Conservation (phyloP, 2,113 vertebrate species). For the Heterotilapia buettikoferi region DNA sequence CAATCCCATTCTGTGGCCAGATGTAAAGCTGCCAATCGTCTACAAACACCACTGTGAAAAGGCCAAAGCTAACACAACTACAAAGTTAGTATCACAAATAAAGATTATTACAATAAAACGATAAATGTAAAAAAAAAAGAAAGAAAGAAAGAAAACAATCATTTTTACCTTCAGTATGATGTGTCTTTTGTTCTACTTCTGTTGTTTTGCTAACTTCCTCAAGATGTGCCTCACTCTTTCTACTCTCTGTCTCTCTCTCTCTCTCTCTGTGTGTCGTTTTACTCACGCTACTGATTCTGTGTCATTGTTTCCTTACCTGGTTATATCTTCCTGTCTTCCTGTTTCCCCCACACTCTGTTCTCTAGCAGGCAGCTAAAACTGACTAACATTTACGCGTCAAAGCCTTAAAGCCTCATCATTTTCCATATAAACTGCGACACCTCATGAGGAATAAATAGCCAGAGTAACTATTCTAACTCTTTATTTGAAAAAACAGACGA, state of each 20-base stretch:
- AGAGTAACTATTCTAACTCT: not conserved
- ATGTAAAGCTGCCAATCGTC: not conserved
- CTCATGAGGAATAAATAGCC: not conserved
- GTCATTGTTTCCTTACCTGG: conserved; percentile 66
- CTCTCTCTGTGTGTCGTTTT: not conserved
- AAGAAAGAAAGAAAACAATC: not conserved
- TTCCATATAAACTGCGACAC: conserved; percentile 16
- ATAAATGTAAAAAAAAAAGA: not conserved
- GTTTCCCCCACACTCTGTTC: conserved; percentile 19
- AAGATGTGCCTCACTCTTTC: not conserved
- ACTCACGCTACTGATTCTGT: not conserved
- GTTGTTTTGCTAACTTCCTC: conserved; percentile 9
- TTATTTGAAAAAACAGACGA: not conserved
- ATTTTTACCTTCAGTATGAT: conserved; percentile 19
- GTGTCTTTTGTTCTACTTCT: not conserved
- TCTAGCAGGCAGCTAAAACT: not conserved
- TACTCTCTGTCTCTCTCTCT: not conserved
- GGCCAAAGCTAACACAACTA: not conserved
- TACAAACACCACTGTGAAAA: not conserved
- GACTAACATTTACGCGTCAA: not conserved
- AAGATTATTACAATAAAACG: not conserved
- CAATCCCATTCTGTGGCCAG: conserved; percentile 31
- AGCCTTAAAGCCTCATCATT: conserved; percentile 1
- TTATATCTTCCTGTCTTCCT: conserved; percentile 30
- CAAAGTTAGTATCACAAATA: not conserved